Conservation (phyloP, 2,797 vertebrate species). For the Botia kubotai region DNA sequence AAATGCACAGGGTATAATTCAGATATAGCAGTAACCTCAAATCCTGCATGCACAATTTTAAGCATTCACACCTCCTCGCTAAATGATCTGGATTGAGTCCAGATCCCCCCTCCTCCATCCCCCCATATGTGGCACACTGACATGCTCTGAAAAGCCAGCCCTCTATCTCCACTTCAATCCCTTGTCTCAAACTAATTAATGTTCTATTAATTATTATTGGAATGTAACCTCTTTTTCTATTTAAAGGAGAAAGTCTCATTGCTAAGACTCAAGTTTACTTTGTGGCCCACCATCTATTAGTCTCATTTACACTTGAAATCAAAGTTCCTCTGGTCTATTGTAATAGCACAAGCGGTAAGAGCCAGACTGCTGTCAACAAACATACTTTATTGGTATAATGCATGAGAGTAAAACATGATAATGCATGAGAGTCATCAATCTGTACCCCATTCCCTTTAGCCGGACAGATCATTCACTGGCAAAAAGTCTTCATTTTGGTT, state of each 20-base stretch:
- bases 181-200: slow-evolving; percentile 74
- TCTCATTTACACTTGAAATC: background rate
- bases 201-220: slow-evolving; percentile 81
- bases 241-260: slow-evolving; percentile 66
- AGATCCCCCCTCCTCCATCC: background rate
- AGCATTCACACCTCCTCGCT: slow-evolving; percentile 11
- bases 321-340: slow-evolving; percentile 1
- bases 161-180: slow-evolving; percentile 63
- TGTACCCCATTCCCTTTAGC: background rate
- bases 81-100: slow-evolving; percentile 9
- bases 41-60: background rate
- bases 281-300: slow-evolving; percentile 6
- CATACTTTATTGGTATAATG: background rate
- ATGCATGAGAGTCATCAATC: background rate
- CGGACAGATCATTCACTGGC: background rate
- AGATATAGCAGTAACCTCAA: slow-evolving; percentile 1
- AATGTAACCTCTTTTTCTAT: slow-evolving; percentile 82
- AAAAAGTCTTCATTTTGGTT: slow-evolving; percentile 8
- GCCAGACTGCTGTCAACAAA: background rate
- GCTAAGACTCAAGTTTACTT: slow-evolving; percentile 35
- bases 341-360: background rate
- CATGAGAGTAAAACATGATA: background rate
- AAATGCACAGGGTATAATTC: slow-evolving; percentile 22
- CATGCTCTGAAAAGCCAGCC: slow-evolving; percentile 67
- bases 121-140: slow-evolving; percentile 75